These are phyloP conservation scores for Sebastes taczanowskii DNA, from an alignment of 2,797 vertebrate species.

Conservation along the genomic window DNA sequence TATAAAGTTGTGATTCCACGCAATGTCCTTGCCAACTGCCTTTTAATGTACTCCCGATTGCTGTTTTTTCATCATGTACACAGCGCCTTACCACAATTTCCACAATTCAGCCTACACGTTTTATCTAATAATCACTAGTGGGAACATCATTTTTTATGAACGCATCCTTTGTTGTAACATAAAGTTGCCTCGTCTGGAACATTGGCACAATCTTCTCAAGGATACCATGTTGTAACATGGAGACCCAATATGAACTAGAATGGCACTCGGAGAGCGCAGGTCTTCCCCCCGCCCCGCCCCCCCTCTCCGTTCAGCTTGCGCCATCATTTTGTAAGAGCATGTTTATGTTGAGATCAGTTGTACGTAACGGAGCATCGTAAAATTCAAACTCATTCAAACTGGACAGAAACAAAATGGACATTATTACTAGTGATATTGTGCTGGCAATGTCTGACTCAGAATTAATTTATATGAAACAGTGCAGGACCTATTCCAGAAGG, in stretches of 20 bases:
- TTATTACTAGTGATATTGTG: neutral
- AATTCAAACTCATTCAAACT: no score
- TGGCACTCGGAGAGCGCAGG: no score
- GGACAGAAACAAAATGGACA: neutral
- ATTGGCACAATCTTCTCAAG: neutral
- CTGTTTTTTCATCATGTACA: neutral
- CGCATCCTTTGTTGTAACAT: neutral
- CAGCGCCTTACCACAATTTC: neutral
- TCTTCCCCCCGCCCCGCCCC: rapidly evolving
- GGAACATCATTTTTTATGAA: neutral
- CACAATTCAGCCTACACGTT: neutral
- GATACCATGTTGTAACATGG: neutral
- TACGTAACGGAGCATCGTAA: no score
- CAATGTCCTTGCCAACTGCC: neutral
- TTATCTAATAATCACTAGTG: neutral
- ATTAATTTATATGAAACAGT: conserved; percentile 15
- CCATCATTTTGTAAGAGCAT: no score
- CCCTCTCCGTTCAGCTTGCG: no score
- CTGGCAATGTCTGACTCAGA: conserved; percentile 3
- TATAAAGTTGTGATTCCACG: neutral
- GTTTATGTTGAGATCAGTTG: no score
- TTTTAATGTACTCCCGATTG: neutral
- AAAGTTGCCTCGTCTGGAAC: neutral
- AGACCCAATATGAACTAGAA: neutral
- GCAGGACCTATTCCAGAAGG: neutral